These are phyloP conservation scores for Hippocampus zosterae DNA, from an alignment of 2,113 vertebrate species.

Conservation along the genomic window DNA sequence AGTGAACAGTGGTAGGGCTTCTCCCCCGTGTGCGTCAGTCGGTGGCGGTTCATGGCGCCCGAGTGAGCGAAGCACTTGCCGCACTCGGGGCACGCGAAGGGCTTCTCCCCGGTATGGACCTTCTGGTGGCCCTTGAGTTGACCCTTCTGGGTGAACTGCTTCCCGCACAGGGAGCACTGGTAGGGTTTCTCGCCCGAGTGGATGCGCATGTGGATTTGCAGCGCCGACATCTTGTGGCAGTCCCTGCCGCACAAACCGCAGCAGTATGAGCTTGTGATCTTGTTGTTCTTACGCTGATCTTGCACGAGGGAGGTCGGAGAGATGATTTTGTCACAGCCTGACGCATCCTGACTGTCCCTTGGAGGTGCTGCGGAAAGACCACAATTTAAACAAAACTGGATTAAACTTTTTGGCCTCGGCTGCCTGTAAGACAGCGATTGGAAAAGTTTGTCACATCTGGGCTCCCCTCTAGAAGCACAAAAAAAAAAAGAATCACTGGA, in stretches of 20 bases:
- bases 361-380: slow-evolving; percentile 25
- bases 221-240: slow-evolving; percentile 65
- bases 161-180: slow-evolving; percentile 60
- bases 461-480: too few species aligned
- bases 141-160: slow-evolving; percentile 66
- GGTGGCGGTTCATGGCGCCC: slow-evolving; percentile 63
- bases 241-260: slow-evolving; percentile 67
- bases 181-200: slow-evolving; percentile 66
- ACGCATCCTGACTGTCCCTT: slow-evolving; percentile 2
- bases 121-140: slow-evolving; percentile 67
- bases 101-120: slow-evolving; percentile 64
- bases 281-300: slow-evolving; percentile 5
- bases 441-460: not conserved
- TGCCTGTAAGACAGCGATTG: not conserved
- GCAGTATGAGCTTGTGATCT: slow-evolving; percentile 55
- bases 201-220: slow-evolving; percentile 65
- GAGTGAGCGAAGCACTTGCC: slow-evolving; percentile 66
- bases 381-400: too few species aligned
- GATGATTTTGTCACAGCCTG: not conserved
- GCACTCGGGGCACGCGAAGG: slow-evolving; percentile 63
- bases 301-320: slow-evolving; percentile 11
- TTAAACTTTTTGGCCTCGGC: too few species aligned
- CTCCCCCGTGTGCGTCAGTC: slow-evolving; percentile 65
- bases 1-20: slow-evolving; percentile 68
- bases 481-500: not conserved